Conservation (phyloP, 2,113 vertebrate genomes). For the Pelecanoides urinatrix region DNA sequence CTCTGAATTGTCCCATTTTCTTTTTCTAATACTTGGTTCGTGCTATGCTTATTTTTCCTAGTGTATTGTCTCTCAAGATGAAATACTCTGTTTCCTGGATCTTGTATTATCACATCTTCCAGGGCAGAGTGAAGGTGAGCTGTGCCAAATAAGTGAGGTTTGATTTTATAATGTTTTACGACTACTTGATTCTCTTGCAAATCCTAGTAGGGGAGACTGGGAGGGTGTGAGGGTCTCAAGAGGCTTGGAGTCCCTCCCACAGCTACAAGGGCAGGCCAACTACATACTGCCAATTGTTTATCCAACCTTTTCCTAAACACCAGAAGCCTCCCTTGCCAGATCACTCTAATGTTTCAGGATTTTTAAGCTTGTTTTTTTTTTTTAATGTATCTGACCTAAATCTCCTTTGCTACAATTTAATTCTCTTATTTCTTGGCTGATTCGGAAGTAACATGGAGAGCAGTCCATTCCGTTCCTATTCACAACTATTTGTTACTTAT, state of each 20-base stretch:
- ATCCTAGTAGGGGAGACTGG: not conserved
- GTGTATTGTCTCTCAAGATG: not conserved
- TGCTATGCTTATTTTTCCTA: not conserved
- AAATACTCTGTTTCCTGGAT: not conserved
- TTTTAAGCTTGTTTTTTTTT: not conserved
- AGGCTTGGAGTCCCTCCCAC: not conserved
- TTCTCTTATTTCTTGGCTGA: not conserved
- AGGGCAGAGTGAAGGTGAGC: not conserved
- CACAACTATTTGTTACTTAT: not conserved
- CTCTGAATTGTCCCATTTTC: not conserved
- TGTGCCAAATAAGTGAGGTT: not conserved
- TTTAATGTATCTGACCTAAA: not conserved
- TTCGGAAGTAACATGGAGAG: not conserved
- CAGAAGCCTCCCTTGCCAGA: not conserved
- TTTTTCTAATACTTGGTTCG: not conserved
- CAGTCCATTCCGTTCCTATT: not conserved
- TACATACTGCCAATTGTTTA: not conserved
- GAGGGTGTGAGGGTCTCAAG: no score
- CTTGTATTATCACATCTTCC: not conserved
- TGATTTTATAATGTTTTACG: not conserved
- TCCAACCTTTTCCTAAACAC: not conserved
- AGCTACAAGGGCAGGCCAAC: not conserved
- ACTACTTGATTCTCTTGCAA: not conserved
- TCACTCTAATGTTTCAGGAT: not conserved
- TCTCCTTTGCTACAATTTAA: not conserved